A percentile compares a stretch with the other conserved stretches of the same genome.
phyloP scores from a whole-genome alignment of 2,113 vertebrate genomes.

The Chaenogobius annularis region DNA sequence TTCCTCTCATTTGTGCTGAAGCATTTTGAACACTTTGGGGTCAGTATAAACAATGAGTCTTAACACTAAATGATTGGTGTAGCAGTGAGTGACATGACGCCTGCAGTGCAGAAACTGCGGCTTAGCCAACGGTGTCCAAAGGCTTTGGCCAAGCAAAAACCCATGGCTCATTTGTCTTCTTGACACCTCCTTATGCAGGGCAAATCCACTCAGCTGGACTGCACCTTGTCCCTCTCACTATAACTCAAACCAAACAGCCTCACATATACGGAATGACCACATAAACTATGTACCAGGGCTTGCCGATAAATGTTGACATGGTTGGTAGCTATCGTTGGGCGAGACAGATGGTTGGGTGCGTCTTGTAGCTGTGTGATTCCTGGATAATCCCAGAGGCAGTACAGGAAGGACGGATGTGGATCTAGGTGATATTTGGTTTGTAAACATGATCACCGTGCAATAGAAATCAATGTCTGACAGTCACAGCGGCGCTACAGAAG shows the following conservation, averaged over 20 bases:
- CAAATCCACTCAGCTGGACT: constrained; percentile 65
- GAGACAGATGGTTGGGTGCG: constrained; percentile 36
- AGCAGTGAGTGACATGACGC: constrained; percentile 55
- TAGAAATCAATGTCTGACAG: constrained; percentile 55
- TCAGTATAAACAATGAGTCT: constrained; percentile 25
- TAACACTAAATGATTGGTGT: constrained; percentile 32
- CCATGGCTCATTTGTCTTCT: constrained; percentile 68
- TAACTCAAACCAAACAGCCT: constrained; percentile 8
- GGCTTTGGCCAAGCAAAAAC: constrained; percentile 47
- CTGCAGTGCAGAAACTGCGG: constrained; percentile 56
- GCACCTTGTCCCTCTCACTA: constrained; percentile 6
- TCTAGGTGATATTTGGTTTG: constrained; percentile 27
- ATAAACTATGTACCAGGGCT: neutral
- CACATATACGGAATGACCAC: neutral
- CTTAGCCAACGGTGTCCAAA: constrained; percentile 48
- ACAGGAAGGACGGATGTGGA: constrained; percentile 15
- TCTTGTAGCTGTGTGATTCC: constrained; percentile 24
- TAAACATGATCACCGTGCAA: constrained; percentile 43
- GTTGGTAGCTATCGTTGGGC: neutral
- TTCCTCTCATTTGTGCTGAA: constrained; percentile 33
- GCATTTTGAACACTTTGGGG: constrained; percentile 18
- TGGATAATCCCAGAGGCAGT: constrained; percentile 26
- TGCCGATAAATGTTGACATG: neutral
- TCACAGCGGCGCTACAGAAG: constrained; percentile 29
- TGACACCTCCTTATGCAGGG: constrained; percentile 69